Evolutionary conservation across 2,113 vertebrate genomes (phyloP), one percentile per base, ranked within the genome.

Genomic region (Laterallus jamaicensis): DNA sequence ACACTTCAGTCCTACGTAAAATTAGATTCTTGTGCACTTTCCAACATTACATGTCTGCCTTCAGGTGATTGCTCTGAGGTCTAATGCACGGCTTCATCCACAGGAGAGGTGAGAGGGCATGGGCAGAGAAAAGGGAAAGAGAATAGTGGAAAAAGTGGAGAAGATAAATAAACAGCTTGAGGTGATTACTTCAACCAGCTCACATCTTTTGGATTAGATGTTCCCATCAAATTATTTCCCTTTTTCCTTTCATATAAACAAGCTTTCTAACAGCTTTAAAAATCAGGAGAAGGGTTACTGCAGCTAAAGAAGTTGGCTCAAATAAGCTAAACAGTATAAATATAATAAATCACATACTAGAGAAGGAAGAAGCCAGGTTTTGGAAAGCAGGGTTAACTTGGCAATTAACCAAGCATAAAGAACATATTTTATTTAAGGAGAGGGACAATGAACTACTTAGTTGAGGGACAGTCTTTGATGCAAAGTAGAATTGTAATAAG

Each of bases 11-110:
- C 18, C 15, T 6, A 21, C 17, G 5, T 0, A 35, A 26, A 11
- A 5, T 64, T 76, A 31, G 52, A 24, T 15, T 8, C 22, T n/a
- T 63, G 19, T 10, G 9, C 6, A 1, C 20, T 40, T 15, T 49
- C 18, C 39, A 71, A 3, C 0, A 1, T 10, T 10, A 15, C 20
- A 15, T 9, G 9, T 10, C n/a, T 35, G 16, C 54, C 35, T 68
- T 63, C 40, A 22, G 62, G 13, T 42, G 18, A 21, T 39, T 21
- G 2, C 4, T 9, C 10, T 19, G 32, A 37, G 25, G 28, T 26
- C 24, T 69, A 52, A 25, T 35, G 50, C 25, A 92, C 10, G 14
- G 24, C 39, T 40, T 22, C n/a, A 21, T 25, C 26, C 21, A 37
- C 5, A 7, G 9, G 9, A 83, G 21, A 64, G 10, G 6, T 5